Conservation (phyloP, 2,113 vertebrate species). For the Spilogale gracilis region DNA sequence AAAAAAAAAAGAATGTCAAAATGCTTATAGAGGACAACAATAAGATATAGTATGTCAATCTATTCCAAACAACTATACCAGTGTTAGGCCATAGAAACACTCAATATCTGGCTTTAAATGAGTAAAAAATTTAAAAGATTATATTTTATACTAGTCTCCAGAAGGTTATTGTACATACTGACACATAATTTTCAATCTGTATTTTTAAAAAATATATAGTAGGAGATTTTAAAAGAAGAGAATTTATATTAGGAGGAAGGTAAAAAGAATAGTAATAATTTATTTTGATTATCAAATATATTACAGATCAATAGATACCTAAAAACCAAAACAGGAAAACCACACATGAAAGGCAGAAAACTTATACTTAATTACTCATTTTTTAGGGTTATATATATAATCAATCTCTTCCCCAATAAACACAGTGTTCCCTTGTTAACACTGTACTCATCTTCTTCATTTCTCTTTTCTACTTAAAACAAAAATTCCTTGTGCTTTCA, state of each 20-base stretch:
- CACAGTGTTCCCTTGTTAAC: background rate
- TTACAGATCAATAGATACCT: background rate
- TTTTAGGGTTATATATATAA: background rate
- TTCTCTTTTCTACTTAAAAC: background rate
- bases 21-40: background rate
- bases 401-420: background rate
- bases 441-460: background rate
- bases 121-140: background rate
- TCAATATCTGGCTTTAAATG: background rate
- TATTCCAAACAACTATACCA: background rate
- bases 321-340: background rate
- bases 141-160: background rate
- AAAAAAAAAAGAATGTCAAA: background rate
- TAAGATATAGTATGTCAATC: background rate
- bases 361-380: background rate
- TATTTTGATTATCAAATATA: background rate
- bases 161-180: background rate
- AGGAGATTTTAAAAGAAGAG: background rate
- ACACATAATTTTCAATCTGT: background rate
- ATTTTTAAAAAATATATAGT: background rate
- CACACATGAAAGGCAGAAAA: background rate
- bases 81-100: background rate
- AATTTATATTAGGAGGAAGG: background rate
- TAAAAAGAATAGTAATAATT: background rate
- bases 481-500: background rate